phyloP scores from a whole-genome alignment of 2,113 vertebrate species.

The Lethenteron reissneri region DNA sequence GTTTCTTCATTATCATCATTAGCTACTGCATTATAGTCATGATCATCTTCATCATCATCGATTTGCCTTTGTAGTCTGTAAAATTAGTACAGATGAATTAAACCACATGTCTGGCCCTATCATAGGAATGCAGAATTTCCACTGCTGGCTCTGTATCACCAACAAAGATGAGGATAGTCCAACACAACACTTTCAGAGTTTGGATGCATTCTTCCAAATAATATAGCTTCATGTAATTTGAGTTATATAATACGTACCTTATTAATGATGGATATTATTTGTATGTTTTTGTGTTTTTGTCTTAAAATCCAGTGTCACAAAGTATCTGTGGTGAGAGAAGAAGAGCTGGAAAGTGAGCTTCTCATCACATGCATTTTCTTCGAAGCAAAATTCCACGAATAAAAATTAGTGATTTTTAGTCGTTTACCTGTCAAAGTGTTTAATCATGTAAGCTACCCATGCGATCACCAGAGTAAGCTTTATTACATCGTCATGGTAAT shows the following conservation, averaged over 20 bases:
- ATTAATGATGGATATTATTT: neutral
- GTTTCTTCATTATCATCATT: no score
- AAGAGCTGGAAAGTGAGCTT: constrained; percentile 55
- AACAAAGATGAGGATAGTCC: no score
- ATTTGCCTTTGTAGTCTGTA: no score
- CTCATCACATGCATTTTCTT: constrained; percentile 8
- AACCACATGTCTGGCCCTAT: no score
- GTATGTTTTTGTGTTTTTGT: constrained; percentile 16
- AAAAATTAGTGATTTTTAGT: constrained; percentile 15
- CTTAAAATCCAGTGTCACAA: constrained; percentile 45
- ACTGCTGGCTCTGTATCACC: no score
- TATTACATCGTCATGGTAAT: neutral
- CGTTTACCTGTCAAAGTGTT: constrained; percentile 10
- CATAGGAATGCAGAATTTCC: no score
- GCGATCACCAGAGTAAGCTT: constrained; percentile 1
- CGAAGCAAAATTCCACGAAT: constrained; percentile 9
- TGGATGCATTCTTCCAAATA: constrained; percentile 9
- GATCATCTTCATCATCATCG: no score
- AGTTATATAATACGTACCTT: no score
- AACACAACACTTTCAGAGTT: neutral
- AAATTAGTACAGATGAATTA: no score
- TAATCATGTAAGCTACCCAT: constrained; percentile 18
- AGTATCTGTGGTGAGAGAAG: constrained; percentile 77
- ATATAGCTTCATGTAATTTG: no score
- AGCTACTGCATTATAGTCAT: no score